Percentiles rank a stretch among this genome's conserved stretches.
Evolutionary conservation across 2,113 vertebrate species (phyloP).

Genomic region (Rhombomys opimus): DNA sequence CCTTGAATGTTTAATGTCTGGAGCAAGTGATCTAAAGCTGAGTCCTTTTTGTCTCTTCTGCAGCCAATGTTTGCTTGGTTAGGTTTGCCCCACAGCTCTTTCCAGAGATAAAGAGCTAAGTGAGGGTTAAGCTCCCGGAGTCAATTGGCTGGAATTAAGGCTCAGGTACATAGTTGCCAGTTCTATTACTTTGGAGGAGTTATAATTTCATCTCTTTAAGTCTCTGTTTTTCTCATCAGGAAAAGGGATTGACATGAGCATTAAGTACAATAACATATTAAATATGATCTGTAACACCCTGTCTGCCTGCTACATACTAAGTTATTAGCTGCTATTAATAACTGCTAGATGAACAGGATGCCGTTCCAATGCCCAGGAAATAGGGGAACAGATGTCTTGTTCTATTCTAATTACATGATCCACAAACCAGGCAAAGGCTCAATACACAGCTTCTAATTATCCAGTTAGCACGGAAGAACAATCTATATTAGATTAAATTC

Average conservation of each 20-base stretch:
- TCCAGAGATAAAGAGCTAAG: not conserved
- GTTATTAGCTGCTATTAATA: conserved; percentile 49
- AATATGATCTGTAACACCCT: not conserved
- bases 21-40: conserved; percentile 20
- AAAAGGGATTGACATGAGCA: conserved; percentile 36
- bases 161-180: not conserved
- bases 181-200: conserved; percentile 32
- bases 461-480: conserved; percentile 50
- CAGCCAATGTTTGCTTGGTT: not conserved
- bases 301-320: not conserved
- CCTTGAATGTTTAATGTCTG: not conserved
- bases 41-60: not conserved
- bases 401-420: conserved; percentile 63
- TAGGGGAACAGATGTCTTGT: conserved; percentile 44
- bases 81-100: not conserved
- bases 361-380: conserved; percentile 8
- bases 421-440: conserved; percentile 26
- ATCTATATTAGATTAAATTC: not conserved
- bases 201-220: not conserved
- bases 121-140: not conserved
- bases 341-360: conserved; percentile 41
- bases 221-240: conserved; percentile 55
- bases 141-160: not conserved
- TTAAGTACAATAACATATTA: conserved; percentile 8
- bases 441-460: conserved; percentile 27